phyloP scores from a whole-genome alignment of 2,888 invertebrate species.

The Brachypterus glaber region DNA sequence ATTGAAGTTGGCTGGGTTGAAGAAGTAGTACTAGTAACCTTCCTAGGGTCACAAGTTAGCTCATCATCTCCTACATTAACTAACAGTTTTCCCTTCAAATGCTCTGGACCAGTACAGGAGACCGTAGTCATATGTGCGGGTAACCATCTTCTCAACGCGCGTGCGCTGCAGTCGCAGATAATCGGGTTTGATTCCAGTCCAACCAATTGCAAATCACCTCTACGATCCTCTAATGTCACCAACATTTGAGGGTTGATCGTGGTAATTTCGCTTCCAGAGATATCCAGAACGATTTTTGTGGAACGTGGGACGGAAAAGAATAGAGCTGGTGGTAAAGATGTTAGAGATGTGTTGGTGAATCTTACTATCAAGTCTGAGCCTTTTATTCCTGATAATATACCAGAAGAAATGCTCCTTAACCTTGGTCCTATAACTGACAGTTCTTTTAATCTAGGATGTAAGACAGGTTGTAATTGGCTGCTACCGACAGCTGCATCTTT shows the following conservation, averaged over 20 bases:
- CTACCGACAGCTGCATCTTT: conserved; percentile 74
- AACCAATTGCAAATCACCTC: conserved; percentile 61
- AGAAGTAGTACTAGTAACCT: conserved; percentile 43
- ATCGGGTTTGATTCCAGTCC: conserved; percentile 75
- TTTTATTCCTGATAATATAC: conserved; percentile 73
- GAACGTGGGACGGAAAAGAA: conserved; percentile 83
- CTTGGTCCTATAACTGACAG: conserved; percentile 67
- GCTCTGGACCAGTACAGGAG: conserved; percentile 58
- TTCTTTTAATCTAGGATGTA: conserved; percentile 67
- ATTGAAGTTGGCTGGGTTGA: conserved; percentile 28
- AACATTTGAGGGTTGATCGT: conserved; percentile 70
- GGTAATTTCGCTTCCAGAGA: conserved; percentile 66
- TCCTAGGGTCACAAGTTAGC: conserved; percentile 63
- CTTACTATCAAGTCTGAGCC: conserved; percentile 61
- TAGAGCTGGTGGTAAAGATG: conserved; percentile 67
- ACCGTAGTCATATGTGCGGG: conserved; percentile 52
- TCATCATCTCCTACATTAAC: conserved; percentile 73
- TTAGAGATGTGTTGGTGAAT: conserved; percentile 71
- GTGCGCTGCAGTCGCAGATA: conserved; percentile 74
- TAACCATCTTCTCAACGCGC: conserved; percentile 71
- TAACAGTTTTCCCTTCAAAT: conserved; percentile 57
- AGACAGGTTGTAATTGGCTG: conserved; percentile 68
- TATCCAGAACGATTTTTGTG: conserved; percentile 66
- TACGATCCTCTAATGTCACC: conserved; percentile 70
- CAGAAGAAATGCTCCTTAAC: conserved; percentile 68